Conservation (phyloP, 2,888 invertebrate genomes). For the Diarsia mendica region DNA sequence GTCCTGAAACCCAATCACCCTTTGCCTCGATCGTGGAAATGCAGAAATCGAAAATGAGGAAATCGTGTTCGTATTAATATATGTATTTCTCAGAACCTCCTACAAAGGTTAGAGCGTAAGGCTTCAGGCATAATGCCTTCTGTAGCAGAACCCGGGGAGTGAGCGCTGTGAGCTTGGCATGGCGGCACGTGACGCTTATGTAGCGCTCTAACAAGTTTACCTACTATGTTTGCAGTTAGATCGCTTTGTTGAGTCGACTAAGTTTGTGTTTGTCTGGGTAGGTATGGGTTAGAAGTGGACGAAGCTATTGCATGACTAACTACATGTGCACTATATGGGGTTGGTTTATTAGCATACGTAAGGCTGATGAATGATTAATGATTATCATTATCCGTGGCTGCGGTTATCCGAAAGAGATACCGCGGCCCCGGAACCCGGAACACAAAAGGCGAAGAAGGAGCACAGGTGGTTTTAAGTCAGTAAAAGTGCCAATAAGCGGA, state of each 20-base stretch:
- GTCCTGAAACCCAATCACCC: not conserved
- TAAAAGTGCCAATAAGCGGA: too few relatives aligned
- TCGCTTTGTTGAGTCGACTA: constrained; percentile 7
- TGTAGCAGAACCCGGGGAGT: not conserved
- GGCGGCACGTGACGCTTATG: constrained; percentile 38
- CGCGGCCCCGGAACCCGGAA: too few relatives aligned
- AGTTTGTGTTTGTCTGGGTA: not conserved
- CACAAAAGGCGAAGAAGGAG: too few relatives aligned
- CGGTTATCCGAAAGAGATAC: too few relatives aligned
- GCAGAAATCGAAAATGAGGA: too few relatives aligned
- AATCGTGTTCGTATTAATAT: not conserved
- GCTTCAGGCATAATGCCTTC: constrained; percentile 6
- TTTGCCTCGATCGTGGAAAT: not conserved
- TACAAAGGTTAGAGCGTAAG: not conserved
- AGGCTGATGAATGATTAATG: too few relatives aligned
- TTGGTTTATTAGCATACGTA: not conserved
- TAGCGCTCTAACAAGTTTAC: constrained; percentile 34
- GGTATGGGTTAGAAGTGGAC: not conserved
- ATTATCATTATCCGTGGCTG: not conserved
- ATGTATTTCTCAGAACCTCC: not conserved
- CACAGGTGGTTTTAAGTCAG: too few relatives aligned
- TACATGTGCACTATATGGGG: not conserved
- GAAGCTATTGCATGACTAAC: not conserved
- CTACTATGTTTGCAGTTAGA: constrained; percentile 38
- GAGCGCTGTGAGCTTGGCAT: constrained; percentile 13